Evolutionary conservation across 2,797 vertebrate genomes (phyloP), one percentile per base, ranked within the genome.

Genomic region (Paedocypris micromegethes): DNA sequence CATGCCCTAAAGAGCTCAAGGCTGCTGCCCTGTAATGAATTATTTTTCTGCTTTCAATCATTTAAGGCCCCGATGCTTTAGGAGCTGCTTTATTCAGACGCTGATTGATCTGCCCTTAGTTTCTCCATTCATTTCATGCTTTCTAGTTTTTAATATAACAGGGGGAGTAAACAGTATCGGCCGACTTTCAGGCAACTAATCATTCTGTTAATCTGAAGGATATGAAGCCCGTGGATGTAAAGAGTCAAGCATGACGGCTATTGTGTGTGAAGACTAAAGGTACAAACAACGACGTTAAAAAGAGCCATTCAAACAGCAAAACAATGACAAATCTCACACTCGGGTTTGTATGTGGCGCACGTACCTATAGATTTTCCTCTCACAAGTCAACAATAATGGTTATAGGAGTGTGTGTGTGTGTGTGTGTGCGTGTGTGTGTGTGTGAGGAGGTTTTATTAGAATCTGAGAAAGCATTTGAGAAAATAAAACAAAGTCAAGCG

Each of bases 71-170:
- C 71, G 60, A 52, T 80, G 45, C 77, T 70, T 80, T 72, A 81
- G 72, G 58, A 53, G 44, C 46, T 72, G 50, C 70, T 80, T 82
- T 77, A 77, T 77, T 75, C 66, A 75, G 46, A 23, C 49, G 44
- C 54, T 75, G 70, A 79, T 72, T 73, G 76, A 81, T 82, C 64
- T 58, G 63, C 67, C 58, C 54, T 75, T 76, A 72, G 73, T 73
- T 63, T 68, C 65, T 56, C 60, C 64, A 76, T 80, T 84, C 53
- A 79, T 79, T 80, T 77, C 54, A 74, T 70, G 75, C 50, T 59
- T 73, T 67, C 77, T 74, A 74, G 65, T 77, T 66, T 75, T 81
- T 73, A 47, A 75, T 72, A 75, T n/a, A 67, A 58, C 71, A 63
- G 9, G 74, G 65, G 66, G 68, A 50, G 77, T 69, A 71, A 75